Conservation (phyloP, 2,113 vertebrate genomes). For the Nannospalax galili region DNA sequence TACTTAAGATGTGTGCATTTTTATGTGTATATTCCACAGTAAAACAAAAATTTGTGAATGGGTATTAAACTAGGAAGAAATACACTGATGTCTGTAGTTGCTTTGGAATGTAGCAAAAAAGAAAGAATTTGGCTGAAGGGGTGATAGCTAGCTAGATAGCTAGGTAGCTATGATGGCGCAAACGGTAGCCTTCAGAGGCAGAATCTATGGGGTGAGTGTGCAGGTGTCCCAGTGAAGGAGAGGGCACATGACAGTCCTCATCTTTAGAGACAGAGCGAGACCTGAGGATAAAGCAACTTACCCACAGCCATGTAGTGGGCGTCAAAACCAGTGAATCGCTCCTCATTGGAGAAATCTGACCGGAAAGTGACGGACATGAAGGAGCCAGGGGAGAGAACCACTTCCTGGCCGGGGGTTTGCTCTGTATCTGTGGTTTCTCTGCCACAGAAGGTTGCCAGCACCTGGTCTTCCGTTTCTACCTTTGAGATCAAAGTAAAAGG, state of each 20-base stretch:
- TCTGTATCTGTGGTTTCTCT: conserved; percentile 93
- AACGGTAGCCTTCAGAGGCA: not conserved
- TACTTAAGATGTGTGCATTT: not conserved
- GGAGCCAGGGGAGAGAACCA: conserved; percentile 89
- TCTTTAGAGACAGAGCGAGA: conserved; percentile 1
- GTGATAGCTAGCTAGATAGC: not conserved
- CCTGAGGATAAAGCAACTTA: conserved; percentile 81
- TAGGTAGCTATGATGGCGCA: not conserved
- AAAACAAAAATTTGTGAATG: not conserved
- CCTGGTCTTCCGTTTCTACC: conserved; percentile 91
- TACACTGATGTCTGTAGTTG: not conserved
- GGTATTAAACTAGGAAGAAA: not conserved
- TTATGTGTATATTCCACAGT: not conserved
- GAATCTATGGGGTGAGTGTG: not conserved
- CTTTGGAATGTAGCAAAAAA: not conserved
- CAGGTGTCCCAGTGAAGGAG: not conserved
- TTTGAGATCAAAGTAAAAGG: conserved; percentile 77
- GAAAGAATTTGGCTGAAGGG: not conserved
- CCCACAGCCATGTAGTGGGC: conserved; percentile 95
- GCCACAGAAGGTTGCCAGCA: conserved; percentile 94
- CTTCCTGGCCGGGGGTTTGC: conserved; percentile 88
- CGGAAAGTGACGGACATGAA: conserved; percentile 90
- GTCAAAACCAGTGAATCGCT: conserved; percentile 93
- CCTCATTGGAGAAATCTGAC: conserved; percentile 97
- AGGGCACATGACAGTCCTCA: not conserved